phyloP scores from a whole-genome alignment of 2,888 invertebrate genomes.

The Acholoe squamosa region DNA sequence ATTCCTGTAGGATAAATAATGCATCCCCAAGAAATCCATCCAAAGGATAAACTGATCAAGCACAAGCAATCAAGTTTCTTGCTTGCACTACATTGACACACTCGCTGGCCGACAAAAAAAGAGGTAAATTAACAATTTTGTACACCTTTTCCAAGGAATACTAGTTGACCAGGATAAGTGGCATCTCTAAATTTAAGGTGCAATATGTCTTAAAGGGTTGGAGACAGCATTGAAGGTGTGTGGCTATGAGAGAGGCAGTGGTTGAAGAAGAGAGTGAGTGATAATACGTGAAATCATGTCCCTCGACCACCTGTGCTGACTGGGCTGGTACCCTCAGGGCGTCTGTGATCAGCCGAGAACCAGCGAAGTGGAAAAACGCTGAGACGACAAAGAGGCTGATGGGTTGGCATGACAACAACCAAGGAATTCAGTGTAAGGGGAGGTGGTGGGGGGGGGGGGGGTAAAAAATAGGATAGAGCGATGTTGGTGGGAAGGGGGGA shows the following conservation, averaged over 20 bases:
- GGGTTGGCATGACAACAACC: slow-evolving; percentile 53
- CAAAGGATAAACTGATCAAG: no score
- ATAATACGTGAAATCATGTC: slow-evolving; percentile 15
- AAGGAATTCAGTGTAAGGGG: background rate
- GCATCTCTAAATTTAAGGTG: no score
- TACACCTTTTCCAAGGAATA: no score
- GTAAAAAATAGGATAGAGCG: background rate
- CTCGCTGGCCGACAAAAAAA: no score
- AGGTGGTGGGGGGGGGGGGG: background rate
- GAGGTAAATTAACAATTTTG: no score
- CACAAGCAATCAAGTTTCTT: no score
- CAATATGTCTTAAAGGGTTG: no score
- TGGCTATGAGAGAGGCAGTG: background rate
- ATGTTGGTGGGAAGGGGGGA: background rate
- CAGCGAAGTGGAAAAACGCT: slow-evolving; percentile 42
- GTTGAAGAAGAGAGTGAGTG: background rate
- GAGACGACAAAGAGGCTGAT: slow-evolving; percentile 56
- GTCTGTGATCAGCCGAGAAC: background rate
- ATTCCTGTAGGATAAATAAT: no score
- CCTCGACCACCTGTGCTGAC: background rate
- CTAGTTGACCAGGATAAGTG: no score
- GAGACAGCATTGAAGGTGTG: background rate
- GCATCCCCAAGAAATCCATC: no score
- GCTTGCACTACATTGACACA: no score
- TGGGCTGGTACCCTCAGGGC: background rate